Evolutionary conservation across 2,888 invertebrate species (phyloP), one percentile per base, ranked within the genome.

Genomic region (Tetranychus truncatus): DNA sequence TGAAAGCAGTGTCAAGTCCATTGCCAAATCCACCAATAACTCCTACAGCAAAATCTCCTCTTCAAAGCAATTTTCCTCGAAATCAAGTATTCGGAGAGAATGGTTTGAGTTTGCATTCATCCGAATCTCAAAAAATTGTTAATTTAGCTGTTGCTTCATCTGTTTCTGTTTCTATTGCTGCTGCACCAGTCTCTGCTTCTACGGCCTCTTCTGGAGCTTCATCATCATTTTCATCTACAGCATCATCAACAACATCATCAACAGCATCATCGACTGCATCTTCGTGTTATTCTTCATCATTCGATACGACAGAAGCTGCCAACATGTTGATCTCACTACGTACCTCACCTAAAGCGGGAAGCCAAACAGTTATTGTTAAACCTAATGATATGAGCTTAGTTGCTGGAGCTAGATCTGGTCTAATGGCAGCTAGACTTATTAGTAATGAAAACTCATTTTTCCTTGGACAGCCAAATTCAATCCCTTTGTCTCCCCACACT

Each of bases 251-350:
- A 67, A 18, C 67, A 67, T 20, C 67, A 2, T n/a, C 67, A 24
- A 18, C 67, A 24, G n/a, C 20, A 67, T 18, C 55, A 55, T 55
- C 55, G 15, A 9, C 7, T 55, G 15, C 55, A 15, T 55, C 55
- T 15, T 55, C 55, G 15, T 55, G 67, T 24, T 20, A 21, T n/a
- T 20, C 67, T 18, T 67, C 67, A 67, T 21, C 55, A 46, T 91
- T 90, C 79, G 94, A 95, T 81, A 95, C 95, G 84, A 94, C 92
- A 1, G 95, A 96, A 84, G 95, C 93, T 77, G 95, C 95, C 73
- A 95, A 92, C 83, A 94, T 95, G 92, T 86, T 95, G 78, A 94
- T 95, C 80, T 95, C 94, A 18, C 85, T 95, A 20, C 92, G 94
- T 80, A 93, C 92, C 83, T 94, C 95, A 20, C 93, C 95, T 67